Percentiles rank a stretch among this genome's conserved stretches.
These are phyloP conservation scores for Spilogale gracilis DNA, from an alignment of 2,113 vertebrate genomes.

Conservation along the genomic window DNA sequence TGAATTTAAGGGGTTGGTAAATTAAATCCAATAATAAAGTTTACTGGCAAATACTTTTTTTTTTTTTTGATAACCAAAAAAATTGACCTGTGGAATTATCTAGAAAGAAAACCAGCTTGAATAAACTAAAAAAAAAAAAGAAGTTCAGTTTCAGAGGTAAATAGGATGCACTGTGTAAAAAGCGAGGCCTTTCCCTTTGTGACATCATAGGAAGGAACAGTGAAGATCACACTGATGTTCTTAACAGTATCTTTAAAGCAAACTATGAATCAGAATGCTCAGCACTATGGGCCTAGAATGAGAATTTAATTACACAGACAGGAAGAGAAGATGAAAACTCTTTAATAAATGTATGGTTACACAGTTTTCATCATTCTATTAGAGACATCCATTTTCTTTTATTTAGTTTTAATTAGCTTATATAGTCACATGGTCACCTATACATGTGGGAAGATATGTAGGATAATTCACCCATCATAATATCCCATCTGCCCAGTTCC, in stretches of 20 bases:
- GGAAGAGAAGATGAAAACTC: not conserved
- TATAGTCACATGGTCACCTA: not conserved
- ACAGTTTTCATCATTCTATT: not conserved
- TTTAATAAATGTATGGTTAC: not conserved
- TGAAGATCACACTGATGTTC: not conserved
- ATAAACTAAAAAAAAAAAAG: conserved; percentile 8
- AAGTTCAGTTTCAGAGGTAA: not conserved
- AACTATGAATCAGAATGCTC: not conserved
- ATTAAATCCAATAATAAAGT: conserved; percentile 44
- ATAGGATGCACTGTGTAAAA: not conserved
- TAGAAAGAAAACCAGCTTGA: not conserved
- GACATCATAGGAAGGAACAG: not conserved
- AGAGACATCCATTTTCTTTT: not conserved
- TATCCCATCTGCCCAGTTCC: not conserved
- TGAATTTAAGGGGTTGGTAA: conserved; percentile 43
- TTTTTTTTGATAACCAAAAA: conserved; percentile 61
- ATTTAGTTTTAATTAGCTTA: not conserved
- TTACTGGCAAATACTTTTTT: conserved; percentile 37
- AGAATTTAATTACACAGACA: not conserved
- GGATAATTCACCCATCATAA: not conserved
- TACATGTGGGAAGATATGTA: not conserved
- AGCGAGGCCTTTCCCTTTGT: not conserved
- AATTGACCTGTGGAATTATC: not conserved
- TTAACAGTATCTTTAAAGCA: not conserved
- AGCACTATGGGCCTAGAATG: not conserved